These are phyloP conservation scores for Erethizon dorsatum DNA, from an alignment of 2,797 vertebrate species.

Conservation along the genomic window DNA sequence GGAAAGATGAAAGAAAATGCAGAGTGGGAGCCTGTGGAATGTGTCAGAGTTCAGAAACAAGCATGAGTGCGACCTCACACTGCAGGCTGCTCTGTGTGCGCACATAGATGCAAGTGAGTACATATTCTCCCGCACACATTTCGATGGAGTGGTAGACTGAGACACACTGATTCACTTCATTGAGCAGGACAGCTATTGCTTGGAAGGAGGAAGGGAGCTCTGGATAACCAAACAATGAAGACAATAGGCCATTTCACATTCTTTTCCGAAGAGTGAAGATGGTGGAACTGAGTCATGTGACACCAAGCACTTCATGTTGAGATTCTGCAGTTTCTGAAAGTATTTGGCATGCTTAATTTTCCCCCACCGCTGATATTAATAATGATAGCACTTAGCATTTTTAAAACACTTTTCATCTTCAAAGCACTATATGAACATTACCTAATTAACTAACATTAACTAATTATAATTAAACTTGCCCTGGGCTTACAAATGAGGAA, in stretches of 20 bases:
- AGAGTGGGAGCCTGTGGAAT: not conserved
- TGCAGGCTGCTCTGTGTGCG: not conserved
- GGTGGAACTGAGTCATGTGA: conserved; percentile 49
- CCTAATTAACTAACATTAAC: conserved; percentile 88
- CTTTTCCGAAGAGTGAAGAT: not conserved
- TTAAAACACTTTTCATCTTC: conserved; percentile 87
- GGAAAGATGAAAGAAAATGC: not conserved
- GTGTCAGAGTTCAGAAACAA: not conserved
- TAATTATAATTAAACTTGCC: conserved; percentile 87
- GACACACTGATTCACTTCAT: not conserved
- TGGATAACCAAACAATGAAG: conserved; percentile 58
- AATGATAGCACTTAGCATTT: conserved; percentile 86
- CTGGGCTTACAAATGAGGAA: conserved; percentile 84
- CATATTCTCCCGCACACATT: not conserved
- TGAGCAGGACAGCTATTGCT: not conserved
- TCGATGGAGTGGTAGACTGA: not conserved
- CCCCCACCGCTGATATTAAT: conserved; percentile 83
- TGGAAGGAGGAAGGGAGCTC: not conserved
- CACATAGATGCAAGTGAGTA: not conserved
- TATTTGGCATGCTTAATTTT: conserved; percentile 74
- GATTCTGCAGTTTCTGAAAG: conserved; percentile 76
- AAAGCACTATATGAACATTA: conserved; percentile 86
- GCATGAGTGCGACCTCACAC: not conserved
- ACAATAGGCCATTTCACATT: conserved; percentile 67
- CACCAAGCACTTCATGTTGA: conserved; percentile 64